Conservation (phyloP, 1,140 invertebrate species). For the Diploscapter pachys region DNA sequence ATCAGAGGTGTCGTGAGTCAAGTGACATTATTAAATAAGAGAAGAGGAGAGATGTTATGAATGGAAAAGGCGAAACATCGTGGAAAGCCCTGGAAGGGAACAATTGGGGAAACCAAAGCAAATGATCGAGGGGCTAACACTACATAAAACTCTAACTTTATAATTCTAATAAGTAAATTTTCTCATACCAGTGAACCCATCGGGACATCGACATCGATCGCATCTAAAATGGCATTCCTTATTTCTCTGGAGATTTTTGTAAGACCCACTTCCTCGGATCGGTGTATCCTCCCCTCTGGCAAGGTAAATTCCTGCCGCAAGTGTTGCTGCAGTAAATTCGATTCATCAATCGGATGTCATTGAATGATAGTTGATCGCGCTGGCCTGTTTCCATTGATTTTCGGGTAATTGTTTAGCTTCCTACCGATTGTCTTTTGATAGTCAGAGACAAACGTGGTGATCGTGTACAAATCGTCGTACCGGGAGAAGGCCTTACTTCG, state of each 20-base stretch:
- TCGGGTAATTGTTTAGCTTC: background rate
- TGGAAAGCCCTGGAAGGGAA: too few relatives aligned
- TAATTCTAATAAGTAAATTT: too few relatives aligned
- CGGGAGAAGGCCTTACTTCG: slow-evolving; percentile 57
- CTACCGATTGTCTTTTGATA: slow-evolving; percentile 57
- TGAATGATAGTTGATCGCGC: slow-evolving; percentile 58
- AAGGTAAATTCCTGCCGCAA: slow-evolving; percentile 52
- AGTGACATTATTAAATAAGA: too few relatives aligned
- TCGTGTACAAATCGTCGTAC: slow-evolving; percentile 57
- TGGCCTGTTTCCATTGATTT: slow-evolving; percentile 33
- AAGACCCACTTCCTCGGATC: slow-evolving; percentile 46
- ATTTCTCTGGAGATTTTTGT: background rate
- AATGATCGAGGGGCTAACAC: too few relatives aligned
- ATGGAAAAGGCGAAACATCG: too few relatives aligned
- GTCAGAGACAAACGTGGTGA: slow-evolving; percentile 54
- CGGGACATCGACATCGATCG: slow-evolving; percentile 57
- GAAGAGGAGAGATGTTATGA: too few relatives aligned
- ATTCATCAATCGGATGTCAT: slow-evolving; percentile 58
- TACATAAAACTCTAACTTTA: too few relatives aligned
- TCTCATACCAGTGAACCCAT: slow-evolving; percentile 52
- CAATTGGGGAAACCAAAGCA: too few relatives aligned
- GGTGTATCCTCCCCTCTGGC: slow-evolving; percentile 57
- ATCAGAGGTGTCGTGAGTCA: too few relatives aligned
- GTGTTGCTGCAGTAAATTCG: slow-evolving; percentile 52
- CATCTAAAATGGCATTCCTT: slow-evolving; percentile 19